A percentile compares a stretch with the other conserved stretches of the same genome.
Conservation (phyloP, 1,140 invertebrate species). For the Nasonia longicornis region DNA sequence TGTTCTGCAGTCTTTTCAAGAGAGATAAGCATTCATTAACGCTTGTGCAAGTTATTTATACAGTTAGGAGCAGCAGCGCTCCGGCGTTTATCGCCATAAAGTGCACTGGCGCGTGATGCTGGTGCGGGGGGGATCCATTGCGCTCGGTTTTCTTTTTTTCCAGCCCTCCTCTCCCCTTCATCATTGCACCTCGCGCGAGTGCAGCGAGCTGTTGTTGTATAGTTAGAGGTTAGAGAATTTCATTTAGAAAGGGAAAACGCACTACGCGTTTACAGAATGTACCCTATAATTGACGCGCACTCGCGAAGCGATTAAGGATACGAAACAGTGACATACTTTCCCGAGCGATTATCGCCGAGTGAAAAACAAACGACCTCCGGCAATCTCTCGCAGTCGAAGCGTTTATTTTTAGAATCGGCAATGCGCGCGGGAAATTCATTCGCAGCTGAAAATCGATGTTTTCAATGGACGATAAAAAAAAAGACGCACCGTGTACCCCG, state of each 20-base stretch:
- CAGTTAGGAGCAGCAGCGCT: constrained; percentile 53
- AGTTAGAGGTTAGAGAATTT: too few relatives aligned
- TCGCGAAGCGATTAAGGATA: not conserved
- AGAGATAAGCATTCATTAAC: constrained; percentile 63
- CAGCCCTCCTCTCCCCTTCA: not conserved
- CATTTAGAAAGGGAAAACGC: too few relatives aligned
- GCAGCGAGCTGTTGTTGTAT: too few relatives aligned
- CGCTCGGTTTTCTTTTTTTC: constrained; percentile 7
- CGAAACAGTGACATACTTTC: not conserved
- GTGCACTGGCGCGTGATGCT: not conserved
- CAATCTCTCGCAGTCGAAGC: too few relatives aligned
- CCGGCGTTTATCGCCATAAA: constrained; percentile 48
- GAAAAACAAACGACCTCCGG: not conserved
- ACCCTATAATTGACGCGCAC: not conserved
- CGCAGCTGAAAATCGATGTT: not conserved
- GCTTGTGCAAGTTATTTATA: constrained; percentile 65
- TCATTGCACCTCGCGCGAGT: too few relatives aligned
- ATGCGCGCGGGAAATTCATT: not conserved
- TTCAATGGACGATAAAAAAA: not conserved
- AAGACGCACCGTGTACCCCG: not conserved
- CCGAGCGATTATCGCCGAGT: not conserved
- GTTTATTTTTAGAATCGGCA: not conserved
- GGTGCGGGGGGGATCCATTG: constrained; percentile 24
- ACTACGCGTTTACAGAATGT: not conserved
- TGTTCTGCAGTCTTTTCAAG: constrained; percentile 51